Conservation (phyloP, 2,113 vertebrate species). For the Spheniscus mendiculus region DNA sequence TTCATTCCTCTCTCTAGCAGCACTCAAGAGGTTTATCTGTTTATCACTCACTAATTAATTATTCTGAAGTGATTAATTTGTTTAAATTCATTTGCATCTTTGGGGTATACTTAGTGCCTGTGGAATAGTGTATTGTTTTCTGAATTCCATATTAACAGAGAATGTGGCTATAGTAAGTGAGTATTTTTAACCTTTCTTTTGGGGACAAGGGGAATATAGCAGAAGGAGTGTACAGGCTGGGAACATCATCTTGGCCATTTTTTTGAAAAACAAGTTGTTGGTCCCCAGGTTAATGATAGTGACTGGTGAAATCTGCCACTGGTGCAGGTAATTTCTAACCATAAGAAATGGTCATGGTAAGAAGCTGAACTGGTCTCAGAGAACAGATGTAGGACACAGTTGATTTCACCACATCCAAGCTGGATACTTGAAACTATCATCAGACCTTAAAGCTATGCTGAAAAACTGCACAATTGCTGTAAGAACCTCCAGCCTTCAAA, state of each 20-base stretch:
- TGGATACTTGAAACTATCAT: neutral
- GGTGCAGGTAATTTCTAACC: neutral
- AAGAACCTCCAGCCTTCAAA: neutral
- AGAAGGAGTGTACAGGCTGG: neutral
- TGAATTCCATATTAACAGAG: neutral
- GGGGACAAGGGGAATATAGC: neutral
- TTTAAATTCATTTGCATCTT: neutral
- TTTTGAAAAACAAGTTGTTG: neutral
- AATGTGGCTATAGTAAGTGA: rapidly evolving
- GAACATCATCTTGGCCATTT: neutral
- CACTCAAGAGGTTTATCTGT: neutral
- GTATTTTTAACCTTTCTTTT: neutral
- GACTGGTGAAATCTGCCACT: neutral
- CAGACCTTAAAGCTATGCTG: neutral
- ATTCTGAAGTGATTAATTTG: neutral
- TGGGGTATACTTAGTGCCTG: neutral
- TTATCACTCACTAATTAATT: neutral
- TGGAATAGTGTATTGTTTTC: neutral
- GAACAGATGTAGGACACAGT: neutral
- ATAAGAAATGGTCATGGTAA: neutral
- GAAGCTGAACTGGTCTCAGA: neutral
- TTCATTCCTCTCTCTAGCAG: neutral
- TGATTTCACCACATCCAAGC: neutral
- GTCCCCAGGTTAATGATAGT: neutral
- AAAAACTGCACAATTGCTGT: neutral